Conservation (phyloP, 2,797 vertebrate genomes). For the Fratercula arctica region DNA sequence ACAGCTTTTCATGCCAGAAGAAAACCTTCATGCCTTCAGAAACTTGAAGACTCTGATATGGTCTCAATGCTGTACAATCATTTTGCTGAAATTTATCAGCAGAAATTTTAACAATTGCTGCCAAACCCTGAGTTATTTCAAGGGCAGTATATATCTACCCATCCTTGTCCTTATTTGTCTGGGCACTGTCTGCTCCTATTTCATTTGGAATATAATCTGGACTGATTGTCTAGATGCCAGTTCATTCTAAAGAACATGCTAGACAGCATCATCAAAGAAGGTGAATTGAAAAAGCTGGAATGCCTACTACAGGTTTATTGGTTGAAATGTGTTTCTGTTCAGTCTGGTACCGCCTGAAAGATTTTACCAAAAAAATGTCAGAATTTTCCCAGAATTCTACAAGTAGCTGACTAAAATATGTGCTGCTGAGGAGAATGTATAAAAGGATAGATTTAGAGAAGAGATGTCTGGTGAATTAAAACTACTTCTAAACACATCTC, state of each 20-base stretch:
- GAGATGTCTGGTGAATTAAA: neutral
- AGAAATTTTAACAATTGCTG: neutral
- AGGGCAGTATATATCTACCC: neutral
- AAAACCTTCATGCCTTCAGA: neutral
- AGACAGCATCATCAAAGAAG: neutral
- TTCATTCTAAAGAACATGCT: neutral
- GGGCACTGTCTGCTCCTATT: neutral
- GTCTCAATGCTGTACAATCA: neutral
- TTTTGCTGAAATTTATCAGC: neutral
- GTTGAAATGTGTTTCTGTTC: neutral
- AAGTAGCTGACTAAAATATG: neutral
- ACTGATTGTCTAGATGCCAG: neutral
- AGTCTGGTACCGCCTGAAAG: neutral
- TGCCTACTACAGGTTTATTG: neutral
- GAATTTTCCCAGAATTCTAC: neutral
- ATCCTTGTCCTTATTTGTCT: neutral
- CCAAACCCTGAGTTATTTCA: neutral
- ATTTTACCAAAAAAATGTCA: neutral
- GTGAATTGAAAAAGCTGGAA: neutral
- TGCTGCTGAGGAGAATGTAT: neutral
- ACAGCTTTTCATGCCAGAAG: neutral
- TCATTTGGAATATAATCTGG: neutral
- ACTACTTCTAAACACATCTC: neutral
- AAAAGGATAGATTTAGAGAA: neutral
- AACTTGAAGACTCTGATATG: neutral